Evolutionary conservation across 2,113 vertebrate species (phyloP).

Genomic region (Zonotrichia leucophrys): DNA sequence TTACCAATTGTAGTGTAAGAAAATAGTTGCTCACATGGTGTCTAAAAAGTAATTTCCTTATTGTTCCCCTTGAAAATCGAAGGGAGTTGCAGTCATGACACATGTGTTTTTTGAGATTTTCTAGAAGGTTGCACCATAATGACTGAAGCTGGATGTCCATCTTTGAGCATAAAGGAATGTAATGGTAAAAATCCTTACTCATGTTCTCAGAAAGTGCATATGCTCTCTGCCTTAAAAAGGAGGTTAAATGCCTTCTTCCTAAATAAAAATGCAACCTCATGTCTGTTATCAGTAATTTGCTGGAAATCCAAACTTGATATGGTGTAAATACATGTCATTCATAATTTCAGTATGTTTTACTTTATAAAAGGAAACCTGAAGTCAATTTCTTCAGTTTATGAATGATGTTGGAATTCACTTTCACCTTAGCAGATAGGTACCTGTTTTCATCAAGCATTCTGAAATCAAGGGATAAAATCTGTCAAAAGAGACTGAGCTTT

Average conservation of each 20-base stretch:
- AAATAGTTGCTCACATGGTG: neutral
- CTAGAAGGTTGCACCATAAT: neutral
- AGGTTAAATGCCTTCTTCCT: neutral
- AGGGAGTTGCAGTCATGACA: neutral
- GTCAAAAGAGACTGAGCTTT: neutral
- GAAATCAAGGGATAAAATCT: neutral
- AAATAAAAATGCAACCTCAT: neutral
- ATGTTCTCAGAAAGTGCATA: rapidly evolving
- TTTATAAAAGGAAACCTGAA: neutral
- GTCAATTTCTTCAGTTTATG: neutral
- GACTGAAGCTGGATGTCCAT: neutral
- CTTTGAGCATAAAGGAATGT: neutral
- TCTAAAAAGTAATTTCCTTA: neutral
- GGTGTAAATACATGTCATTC: neutral
- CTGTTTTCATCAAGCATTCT: neutral
- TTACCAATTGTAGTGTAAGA: neutral
- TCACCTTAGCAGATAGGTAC: neutral
- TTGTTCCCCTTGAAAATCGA: neutral
- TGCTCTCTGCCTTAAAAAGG: neutral
- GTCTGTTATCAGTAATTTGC: neutral
- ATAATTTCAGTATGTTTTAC: neutral
- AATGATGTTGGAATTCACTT: neutral
- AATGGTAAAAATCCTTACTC: neutral
- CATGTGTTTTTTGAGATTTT: neutral
- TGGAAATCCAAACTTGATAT: neutral